phyloP scores from a whole-genome alignment of 2,888 invertebrate genomes.

The Lacanobia wlatinum region DNA sequence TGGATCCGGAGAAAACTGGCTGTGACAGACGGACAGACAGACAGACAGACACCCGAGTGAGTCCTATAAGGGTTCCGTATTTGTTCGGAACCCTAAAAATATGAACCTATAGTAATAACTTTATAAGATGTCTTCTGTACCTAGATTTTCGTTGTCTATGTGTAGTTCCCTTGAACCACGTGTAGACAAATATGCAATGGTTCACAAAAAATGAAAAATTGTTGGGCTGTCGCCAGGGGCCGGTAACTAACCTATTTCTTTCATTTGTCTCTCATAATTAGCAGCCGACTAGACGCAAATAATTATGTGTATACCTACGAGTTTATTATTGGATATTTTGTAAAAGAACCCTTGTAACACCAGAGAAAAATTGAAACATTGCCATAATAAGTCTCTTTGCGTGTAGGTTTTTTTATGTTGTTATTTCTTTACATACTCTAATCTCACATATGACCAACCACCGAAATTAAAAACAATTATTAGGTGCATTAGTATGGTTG shows the following conservation, averaged over 20 bases:
- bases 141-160: slow-evolving; percentile 39
- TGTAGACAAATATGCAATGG: slow-evolving; percentile 42
- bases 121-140: neutral
- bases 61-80: too few species aligned
- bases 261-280: slow-evolving; percentile 65
- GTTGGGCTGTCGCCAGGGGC: slow-evolving; percentile 61
- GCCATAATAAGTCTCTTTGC: neutral
- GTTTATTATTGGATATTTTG: neutral
- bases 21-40: too few species aligned
- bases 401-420: too few species aligned
- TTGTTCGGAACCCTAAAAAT: too few species aligned
- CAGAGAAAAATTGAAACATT: neutral
- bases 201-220: slow-evolving; percentile 64
- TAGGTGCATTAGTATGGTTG: too few species aligned
- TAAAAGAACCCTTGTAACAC: neutral
- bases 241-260: slow-evolving; percentile 58
- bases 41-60: too few species aligned
- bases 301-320: slow-evolving; percentile 11
- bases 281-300: slow-evolving; percentile 48
- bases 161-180: slow-evolving; percentile 53
- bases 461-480: too few species aligned
- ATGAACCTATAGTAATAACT: too few species aligned
- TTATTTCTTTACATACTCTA: too few species aligned
- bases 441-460: too few species aligned
- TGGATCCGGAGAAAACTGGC: too few species aligned